Base-by-base conservation (phyloP, 2,888 invertebrate genomes). In the Eristalis intricaria region DNA sequence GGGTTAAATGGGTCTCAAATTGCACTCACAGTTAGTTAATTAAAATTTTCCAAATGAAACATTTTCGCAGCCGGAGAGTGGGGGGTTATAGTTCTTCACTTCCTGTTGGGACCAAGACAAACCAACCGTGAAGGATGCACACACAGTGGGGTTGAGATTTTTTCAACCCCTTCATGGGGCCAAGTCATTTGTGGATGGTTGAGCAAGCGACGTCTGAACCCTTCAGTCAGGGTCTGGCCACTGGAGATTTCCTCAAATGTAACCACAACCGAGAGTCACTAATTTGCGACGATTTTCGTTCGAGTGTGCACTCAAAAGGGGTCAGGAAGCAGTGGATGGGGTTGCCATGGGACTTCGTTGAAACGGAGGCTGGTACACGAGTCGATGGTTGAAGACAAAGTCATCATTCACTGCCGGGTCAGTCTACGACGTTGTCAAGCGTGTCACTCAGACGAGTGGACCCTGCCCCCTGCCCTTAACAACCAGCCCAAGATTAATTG, bases 41-140 rank as follows among this genome's bases (percentile, higher is more conserved):
- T 79, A 79, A 79, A 79, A 79, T 79, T 79, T 79, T 79, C 58
- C 65, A 79, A 73, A 60, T 73, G 73, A 66, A 73, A 79, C 71
- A 79, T 73, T 79, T 50, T 43, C 35, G 7, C 60, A 71, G 50
- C 58, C 63, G 38, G 71, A 23, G 43, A 43, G 50, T 78, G 64
- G 15, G 70, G 78, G 71, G 10, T 56, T 40, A 50, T 19, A 38
- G 70, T 38, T 63, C 15, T 26, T 35, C 60, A 29, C 26, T n/a
- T 70, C 50, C 50, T 50, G 50, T 50, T 19, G 50, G 50, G 50
- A 50, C 50, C 7, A 19, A 19, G 19, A 19, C 43, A 7, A 1
- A 4, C 4, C 2, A 19, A 50, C 50, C 50, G 19, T 1, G 7
- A 50, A 50, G 35, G 58, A 35, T 35, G 71, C 13, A 7, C 11